Evolutionary conservation across 2,113 vertebrate genomes (phyloP), one percentile per base, ranked within the genome.

Genomic region (Verasper variegatus): DNA sequence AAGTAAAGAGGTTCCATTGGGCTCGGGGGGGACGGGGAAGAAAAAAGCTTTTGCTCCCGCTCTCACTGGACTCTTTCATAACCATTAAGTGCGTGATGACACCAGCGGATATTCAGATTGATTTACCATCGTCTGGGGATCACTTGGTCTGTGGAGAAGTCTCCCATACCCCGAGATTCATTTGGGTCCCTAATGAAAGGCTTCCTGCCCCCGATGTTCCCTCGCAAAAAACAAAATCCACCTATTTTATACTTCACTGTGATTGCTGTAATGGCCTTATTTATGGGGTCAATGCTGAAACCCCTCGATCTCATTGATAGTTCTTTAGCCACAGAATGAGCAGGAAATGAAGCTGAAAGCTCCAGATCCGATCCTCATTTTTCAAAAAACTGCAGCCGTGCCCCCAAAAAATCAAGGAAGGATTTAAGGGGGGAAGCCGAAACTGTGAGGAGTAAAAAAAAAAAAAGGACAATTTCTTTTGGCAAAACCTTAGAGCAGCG

Each of bases 71-170:
- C 88, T 91, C 83, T 86, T 95, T 89, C 81, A 92, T 93, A 92
- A 91, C 89, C 89, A 93, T 93, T 93, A 93, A 84, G 74, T 76
- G 80, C 76, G 80, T 74, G 86, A 89, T 92, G 92, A 93, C 92
- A 93, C 88, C 60, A 45, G 70, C 45, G 84, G 89, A 93, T 92
- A 93, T 90, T 92, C 90, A 90, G 91, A 94, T 93, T 92, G 93
- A 94, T 95, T 91, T 89, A 83, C 71, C 81, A 67, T 88, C 85
- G 17, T 88, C 88, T 80, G 31, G 91, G 87, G 90, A 91, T 86
- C 71, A 70, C 87, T 89, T 80, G 74, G 84, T 61, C 86, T 67
- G 60, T 18, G 66, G 71, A 67, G 71, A 76, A 86, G 79, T 82
- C 74, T 68, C 85, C 80, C 71, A 73, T 86, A 81, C 85, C 81